Evolutionary conservation across 2,797 vertebrate species (phyloP), one percentile per base, ranked within the genome.

Genomic region (Peromyscus nudipes): DNA sequence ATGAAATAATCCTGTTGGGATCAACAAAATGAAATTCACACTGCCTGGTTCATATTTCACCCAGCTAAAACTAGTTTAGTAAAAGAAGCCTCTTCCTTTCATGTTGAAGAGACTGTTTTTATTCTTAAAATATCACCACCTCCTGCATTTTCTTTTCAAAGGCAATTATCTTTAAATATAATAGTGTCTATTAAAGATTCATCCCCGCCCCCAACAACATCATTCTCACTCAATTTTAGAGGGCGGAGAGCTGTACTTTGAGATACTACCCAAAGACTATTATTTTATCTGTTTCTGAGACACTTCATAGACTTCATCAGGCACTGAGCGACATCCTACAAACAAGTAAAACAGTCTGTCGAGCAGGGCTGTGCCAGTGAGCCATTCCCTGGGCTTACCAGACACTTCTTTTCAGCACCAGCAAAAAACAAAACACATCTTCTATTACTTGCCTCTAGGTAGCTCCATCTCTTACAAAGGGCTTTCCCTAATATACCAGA

Each of bases 1-100:
- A 64, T 96, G 94, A 97, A 97, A 96, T 89, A 96, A 98, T 94
- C 86, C 81, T 96, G 43, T 93, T 80, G 93, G 34, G 88, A 97
- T 76, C 89, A 98, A 97, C 21, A 88, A 46, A 89, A 91, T 71
- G 96, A 97, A 97, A 95, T 93, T 96, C 89, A 95, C 25, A 95
- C 27, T 93, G 65, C 52, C 52, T 95, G n/a, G 76, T 95, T 97
- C 93, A 95, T 75, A 98, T 81, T 96, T 96, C 77, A 94, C 83
- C 80, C 65, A 67, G 46, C 25, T 80, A 12, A 71, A 62, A 77
- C 75, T 81, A 97, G 31, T 60, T 75, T 96, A 97, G 92, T 97
- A 95, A 95, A 97, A 96, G 14, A 96, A 97, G 17, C 73, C 55
- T 89, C 85, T 89, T 97, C 46, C 21, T 92, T 49, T 96, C 77